phyloP scores from a whole-genome alignment of 2,888 invertebrate genomes.

The Ischnura elegans region DNA sequence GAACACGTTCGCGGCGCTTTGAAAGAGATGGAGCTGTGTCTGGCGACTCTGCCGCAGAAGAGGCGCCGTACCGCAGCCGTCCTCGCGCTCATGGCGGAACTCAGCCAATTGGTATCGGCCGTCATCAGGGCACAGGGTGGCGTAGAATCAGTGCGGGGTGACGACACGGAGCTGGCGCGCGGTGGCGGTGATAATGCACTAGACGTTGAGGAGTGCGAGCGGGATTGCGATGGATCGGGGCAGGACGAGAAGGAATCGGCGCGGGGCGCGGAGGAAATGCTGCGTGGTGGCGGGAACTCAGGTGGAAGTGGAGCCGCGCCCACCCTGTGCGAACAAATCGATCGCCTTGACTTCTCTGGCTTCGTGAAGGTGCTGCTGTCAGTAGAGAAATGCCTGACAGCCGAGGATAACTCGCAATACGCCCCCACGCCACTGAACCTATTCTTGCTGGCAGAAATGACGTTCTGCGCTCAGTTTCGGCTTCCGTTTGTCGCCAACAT shows the following conservation, averaged over 20 bases:
- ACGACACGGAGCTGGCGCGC: too few species aligned
- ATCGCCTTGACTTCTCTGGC: neutral
- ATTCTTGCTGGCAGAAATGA: neutral
- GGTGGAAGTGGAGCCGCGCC: neutral
- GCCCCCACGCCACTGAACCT: neutral
- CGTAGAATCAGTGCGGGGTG: too few species aligned
- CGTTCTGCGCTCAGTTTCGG: neutral
- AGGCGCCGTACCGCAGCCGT: neutral
- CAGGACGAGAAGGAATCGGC: too few species aligned
- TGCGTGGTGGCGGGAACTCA: neutral
- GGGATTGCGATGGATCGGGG: too few species aligned
- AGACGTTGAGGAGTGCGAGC: too few species aligned
- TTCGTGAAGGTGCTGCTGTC: neutral
- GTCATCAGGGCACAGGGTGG: neutral
- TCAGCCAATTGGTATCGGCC: conserved; percentile 34
- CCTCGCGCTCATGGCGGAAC: neutral
- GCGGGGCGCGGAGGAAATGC: too few species aligned
- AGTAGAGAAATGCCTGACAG: neutral
- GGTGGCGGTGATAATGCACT: too few species aligned
- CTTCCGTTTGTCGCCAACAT: neutral
- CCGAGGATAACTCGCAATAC: neutral
- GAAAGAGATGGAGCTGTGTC: neutral
- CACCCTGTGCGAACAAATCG: neutral
- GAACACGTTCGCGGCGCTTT: neutral
- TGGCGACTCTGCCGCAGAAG: neutral